Percentiles rank a stretch among this genome's conserved stretches.
Conservation (phyloP, 2,888 invertebrate genomes). For the Polia nebulosa region DNA sequence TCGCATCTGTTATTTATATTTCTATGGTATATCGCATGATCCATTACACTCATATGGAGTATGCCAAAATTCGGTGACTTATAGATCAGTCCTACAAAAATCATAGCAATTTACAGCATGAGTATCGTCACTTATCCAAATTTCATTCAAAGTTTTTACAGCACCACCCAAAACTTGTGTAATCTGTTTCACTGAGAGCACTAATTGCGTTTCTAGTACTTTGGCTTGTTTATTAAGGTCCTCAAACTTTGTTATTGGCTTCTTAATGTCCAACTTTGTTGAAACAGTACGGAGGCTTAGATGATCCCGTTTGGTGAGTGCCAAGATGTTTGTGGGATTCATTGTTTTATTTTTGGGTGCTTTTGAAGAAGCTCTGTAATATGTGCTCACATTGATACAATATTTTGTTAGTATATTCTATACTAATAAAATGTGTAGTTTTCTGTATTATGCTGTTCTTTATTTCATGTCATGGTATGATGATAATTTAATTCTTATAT, state of each 20-base stretch:
- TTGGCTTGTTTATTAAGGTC: conserved; percentile 62
- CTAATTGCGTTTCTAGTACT: conserved; percentile 66
- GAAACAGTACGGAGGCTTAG: conserved; percentile 33
- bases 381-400: no score
- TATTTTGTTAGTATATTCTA: no score
- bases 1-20: no score
- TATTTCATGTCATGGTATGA: no score
- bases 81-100: background rate
- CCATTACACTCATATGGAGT: no score
- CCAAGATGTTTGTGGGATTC: conserved; percentile 28
- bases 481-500: no score
- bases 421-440: no score
- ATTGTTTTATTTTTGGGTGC: conserved; percentile 1
- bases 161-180: conserved; percentile 54
- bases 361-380: background rate
- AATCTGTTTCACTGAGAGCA: conserved; percentile 59
- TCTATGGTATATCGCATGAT: no score
- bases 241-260: conserved; percentile 66
- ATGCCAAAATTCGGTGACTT: no score
- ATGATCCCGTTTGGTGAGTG: conserved; percentile 45
- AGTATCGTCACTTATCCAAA: conserved; percentile 45
- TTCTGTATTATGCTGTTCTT: no score
- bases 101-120: background rate
- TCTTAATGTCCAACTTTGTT: conserved; percentile 60
- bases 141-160: conserved; percentile 53